Evolutionary conservation across 2,113 vertebrate genomes (phyloP).

Genomic region (Pleuronectes platessa): DNA sequence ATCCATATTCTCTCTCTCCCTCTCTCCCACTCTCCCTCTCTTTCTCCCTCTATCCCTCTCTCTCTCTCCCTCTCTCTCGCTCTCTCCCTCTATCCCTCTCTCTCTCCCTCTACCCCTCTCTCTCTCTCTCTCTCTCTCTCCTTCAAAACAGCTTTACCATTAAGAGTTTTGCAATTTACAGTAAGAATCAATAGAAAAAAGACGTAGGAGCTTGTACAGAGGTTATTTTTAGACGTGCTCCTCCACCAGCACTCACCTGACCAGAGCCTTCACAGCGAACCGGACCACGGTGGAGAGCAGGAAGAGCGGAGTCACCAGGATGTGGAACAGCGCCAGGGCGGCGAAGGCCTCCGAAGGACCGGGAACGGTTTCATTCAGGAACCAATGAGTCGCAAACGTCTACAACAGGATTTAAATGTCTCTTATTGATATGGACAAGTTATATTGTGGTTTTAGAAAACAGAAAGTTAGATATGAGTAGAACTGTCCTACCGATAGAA

Average conservation of each 20-base stretch:
- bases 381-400: constrained; percentile 90
- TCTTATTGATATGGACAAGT: not conserved
- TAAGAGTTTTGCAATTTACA: too few relatives aligned
- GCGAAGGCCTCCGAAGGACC: constrained; percentile 91
- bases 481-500: constrained; percentile 90
- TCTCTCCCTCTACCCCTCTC: too few relatives aligned
- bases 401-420: constrained; percentile 52
- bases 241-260: constrained; percentile 84
- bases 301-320: constrained; percentile 95
- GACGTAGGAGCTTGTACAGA: not conserved
- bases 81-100: too few relatives aligned
- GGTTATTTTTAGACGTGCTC: not conserved
- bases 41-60: too few relatives aligned
- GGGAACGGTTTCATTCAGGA: constrained; percentile 72
- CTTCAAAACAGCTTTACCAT: too few relatives aligned
- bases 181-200: not conserved
- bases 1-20: too few relatives aligned
- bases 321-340: constrained; percentile 93
- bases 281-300: constrained; percentile 96
- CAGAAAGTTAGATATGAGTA: not conserved
- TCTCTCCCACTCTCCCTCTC: too few relatives aligned
- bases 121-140: too few relatives aligned
- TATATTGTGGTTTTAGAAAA: not conserved
- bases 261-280: constrained; percentile 94
- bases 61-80: too few relatives aligned